phyloP scores from a whole-genome alignment of 2,797 vertebrate species.

The Ispidina lecontei region DNA sequence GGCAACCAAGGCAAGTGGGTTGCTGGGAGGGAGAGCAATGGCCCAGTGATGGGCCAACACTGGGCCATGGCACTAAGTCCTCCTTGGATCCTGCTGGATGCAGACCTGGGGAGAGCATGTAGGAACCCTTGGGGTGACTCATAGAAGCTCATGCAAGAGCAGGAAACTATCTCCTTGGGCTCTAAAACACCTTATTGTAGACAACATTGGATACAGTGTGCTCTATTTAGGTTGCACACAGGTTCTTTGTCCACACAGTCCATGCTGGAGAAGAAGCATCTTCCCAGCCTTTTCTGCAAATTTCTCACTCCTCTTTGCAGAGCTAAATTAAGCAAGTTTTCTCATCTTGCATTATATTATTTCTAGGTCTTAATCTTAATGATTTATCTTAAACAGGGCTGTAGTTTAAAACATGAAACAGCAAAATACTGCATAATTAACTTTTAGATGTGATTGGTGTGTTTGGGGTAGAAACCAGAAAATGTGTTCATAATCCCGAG shows the following conservation, averaged over 20 bases:
- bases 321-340: not conserved
- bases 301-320: fast-evolving
- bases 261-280: fast-evolving
- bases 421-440: not conserved
- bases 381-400: not conserved
- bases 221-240: not conserved
- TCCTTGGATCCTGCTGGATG: not conserved
- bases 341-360: not conserved
- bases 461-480: not conserved
- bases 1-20: not conserved
- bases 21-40: fast-evolving
- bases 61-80: fast-evolving
- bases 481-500: not conserved
- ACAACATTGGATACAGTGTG: fast-evolving
- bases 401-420: not conserved
- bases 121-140: fast-evolving
- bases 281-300: not conserved
- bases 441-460: not conserved
- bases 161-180: not conserved
- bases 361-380: not conserved
- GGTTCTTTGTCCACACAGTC: fast-evolving
- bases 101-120: fast-evolving
- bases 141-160: not conserved
- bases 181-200: not conserved
- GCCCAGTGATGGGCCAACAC: not conserved